Percentiles rank a stretch among this genome's conserved stretches.
These are phyloP conservation scores for Galeruca laticollis DNA, from an alignment of 2,888 invertebrate species.

Conservation along the genomic window DNA sequence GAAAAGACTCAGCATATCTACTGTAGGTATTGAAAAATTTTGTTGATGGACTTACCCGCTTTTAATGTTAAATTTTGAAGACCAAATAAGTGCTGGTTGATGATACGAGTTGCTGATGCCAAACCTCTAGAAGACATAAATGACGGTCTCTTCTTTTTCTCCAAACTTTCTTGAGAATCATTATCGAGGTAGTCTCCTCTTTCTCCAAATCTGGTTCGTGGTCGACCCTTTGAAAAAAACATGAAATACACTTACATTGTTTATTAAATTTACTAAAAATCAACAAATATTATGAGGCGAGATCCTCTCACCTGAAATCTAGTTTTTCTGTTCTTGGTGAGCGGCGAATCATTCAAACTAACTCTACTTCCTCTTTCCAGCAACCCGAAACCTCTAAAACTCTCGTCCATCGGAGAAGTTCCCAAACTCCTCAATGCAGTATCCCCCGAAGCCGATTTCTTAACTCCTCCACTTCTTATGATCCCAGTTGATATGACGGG, in stretches of 20 bases:
- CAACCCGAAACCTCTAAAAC: constrained; percentile 66
- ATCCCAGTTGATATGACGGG: constrained; percentile 63
- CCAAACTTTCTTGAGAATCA: constrained; percentile 71
- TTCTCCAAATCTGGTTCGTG: constrained; percentile 68
- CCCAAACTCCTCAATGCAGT: constrained; percentile 77
- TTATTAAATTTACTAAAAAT: no score
- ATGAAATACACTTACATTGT: background rate
- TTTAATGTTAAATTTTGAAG: constrained; percentile 70
- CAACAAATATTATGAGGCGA: background rate
- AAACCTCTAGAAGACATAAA: constrained; percentile 76
- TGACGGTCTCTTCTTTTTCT: constrained; percentile 68
- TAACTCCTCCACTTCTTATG: constrained; percentile 68
- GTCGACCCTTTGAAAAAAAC: constrained; percentile 54
- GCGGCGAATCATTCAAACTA: constrained; percentile 75
- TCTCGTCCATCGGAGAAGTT: constrained; percentile 72
- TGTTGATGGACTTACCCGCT: constrained; percentile 58
- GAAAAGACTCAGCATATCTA: no score
- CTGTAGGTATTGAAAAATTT: no score
- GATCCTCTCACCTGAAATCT: constrained; percentile 78
- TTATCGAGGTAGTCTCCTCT: constrained; percentile 55
- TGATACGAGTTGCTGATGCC: constrained; percentile 78
- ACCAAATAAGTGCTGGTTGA: constrained; percentile 81
- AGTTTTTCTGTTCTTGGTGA: constrained; percentile 87
- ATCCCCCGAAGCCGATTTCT: constrained; percentile 86
- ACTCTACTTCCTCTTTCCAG: constrained; percentile 69